phyloP scores from a whole-genome alignment of 1,140 invertebrate species.

The Forficula auricularia region DNA sequence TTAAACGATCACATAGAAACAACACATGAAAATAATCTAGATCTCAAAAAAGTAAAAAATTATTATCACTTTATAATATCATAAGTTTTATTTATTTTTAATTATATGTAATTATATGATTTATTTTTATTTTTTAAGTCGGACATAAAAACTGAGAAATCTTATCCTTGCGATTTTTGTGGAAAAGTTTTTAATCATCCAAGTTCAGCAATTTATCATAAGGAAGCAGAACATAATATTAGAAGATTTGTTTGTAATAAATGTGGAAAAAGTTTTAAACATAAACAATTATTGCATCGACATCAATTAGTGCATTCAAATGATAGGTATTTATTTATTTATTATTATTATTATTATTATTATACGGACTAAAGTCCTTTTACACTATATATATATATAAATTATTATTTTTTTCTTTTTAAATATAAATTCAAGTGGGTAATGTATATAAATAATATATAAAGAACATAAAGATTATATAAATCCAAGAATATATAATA shows the following conservation, averaged over 20 bases:
- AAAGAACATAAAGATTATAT: no score
- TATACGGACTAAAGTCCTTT: no score
- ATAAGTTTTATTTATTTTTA: slow-evolving; percentile 4
- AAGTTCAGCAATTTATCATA: slow-evolving; percentile 51
- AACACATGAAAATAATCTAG: slow-evolving; percentile 27
- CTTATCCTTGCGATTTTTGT: slow-evolving; percentile 45
- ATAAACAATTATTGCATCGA: slow-evolving; percentile 44
- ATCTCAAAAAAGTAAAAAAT: no score
- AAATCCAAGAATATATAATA: no score
- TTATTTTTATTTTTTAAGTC: slow-evolving; percentile 7
- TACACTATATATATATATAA: no score
- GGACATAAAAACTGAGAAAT: slow-evolving; percentile 25
- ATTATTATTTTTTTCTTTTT: no score
- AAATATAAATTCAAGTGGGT: no score
- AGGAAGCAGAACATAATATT: slow-evolving; percentile 46
- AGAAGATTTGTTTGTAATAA: slow-evolving; percentile 47
- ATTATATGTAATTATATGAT: not conserved
- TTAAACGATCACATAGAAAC: slow-evolving; percentile 35
- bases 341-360: no score
- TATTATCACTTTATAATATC: slow-evolving; percentile 2
- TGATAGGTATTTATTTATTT: slow-evolving; percentile 19
- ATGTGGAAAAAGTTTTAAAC: slow-evolving; percentile 50
- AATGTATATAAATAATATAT: no score
- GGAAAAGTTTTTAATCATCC: slow-evolving; percentile 45
- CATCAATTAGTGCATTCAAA: slow-evolving; percentile 54